Base-by-base conservation (phyloP, 1,140 invertebrate species). In the Calosoma granatense region DNA sequence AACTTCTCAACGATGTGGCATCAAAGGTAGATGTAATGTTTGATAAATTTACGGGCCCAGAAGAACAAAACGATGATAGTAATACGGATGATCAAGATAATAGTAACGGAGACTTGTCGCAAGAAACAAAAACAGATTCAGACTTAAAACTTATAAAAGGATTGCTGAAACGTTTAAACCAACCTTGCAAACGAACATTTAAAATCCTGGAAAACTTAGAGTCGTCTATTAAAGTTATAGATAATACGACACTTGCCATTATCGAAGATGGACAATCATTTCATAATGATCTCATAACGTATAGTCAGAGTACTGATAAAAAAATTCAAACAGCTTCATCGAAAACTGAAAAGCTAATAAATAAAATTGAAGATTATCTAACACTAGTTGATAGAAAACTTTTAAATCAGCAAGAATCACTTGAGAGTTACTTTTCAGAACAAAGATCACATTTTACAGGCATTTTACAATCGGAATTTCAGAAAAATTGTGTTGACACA, bases 11-110 rank as follows among this genome's bases (percentile, higher is more conserved):
- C 3, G 70, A 71, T 59, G 63, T 71, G 22, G 59, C 69, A 4
- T 68, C 71, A 1, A 74, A 73, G 57, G 71, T 74, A 39, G 72
- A 73, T 60, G 51, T 65, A 20, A 65, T 66, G 30, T 63, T 67
- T 56, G 66, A 67, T 57, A 62, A 59, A 61, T 51, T 61, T 30
- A 62, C 51, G 52, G 56, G 54, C 11, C 22, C 60, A 22, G 53
- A 60, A 23, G 58, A 63, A 11, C 47, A 56, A 36, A 57, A 43
- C 12, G 51, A 55, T 41, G 59, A 60, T 20, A 51, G 2, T 51
- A 61, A 59, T 55, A 22, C 56, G 1, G 58, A 59, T 39, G 39
- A 56, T 51, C 58, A 61, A 53, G 22, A 61, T 36, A 22, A 30
- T 20, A 57, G 59, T 30, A 57, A 55, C 20, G 61, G 61, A 54